A percentile compares a stretch with the other conserved stretches of the same genome.
phyloP scores from a whole-genome alignment of 2,113 vertebrate genomes.

The Calcarius ornatus region DNA sequence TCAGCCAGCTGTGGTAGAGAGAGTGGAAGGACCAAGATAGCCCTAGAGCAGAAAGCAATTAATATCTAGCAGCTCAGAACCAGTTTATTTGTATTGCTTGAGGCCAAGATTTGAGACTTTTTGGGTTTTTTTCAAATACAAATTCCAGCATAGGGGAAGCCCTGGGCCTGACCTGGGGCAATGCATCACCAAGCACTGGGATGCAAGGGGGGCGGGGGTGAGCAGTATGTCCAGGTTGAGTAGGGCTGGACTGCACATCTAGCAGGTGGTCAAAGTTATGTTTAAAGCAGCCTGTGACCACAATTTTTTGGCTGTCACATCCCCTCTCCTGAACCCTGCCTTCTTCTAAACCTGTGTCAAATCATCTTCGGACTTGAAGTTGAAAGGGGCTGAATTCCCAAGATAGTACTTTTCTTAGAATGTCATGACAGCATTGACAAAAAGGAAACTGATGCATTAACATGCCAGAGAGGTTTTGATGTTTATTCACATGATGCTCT shows the following conservation, averaged over 20 bases:
- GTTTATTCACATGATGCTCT: conserved; percentile 34
- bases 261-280: neutral
- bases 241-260: neutral
- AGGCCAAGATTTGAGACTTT: neutral
- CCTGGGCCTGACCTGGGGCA: neutral
- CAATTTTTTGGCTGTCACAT: neutral
- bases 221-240: fast-evolving
- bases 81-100: neutral
- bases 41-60: neutral
- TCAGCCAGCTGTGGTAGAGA: neutral
- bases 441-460: conserved; percentile 26
- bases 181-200: fast-evolving
- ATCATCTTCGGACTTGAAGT: neutral
- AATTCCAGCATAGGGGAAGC: neutral
- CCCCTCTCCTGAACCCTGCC: neutral
- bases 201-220: neutral
- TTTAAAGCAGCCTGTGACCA: neutral
- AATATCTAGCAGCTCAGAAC: neutral
- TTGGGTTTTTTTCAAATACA: neutral
- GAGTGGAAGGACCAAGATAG: neutral
- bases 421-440: conserved; percentile 25
- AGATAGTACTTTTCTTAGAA: neutral
- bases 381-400: neutral
- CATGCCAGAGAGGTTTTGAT: conserved; percentile 3
- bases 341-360: neutral